Base-by-base conservation (phyloP, 2,888 invertebrate genomes). In the Gymnoscelis rufifasciata region DNA sequence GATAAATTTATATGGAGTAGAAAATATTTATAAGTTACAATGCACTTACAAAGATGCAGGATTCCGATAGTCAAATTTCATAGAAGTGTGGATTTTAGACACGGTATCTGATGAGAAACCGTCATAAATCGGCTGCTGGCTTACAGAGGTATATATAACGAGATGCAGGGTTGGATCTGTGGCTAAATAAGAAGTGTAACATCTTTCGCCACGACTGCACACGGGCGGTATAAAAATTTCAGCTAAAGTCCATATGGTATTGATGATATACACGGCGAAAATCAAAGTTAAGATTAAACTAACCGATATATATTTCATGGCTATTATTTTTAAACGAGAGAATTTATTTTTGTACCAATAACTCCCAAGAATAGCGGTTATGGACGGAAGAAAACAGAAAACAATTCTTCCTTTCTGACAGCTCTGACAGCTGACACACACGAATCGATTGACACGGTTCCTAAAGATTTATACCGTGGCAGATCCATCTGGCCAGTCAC, bases 181-280 rank as follows among this genome's bases (percentile, higher is more conserved):
- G 60, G 90, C 81, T 63, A 95, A 86, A 81, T 91, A 93, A 0
- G 94, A 94, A 30, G 89, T 83, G 59, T 92, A 91, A 83, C 95
- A 95, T 59, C 76, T 72, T 59, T 91, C 90, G 69, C 90, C 90
- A 64, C 88, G 81, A 67, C 83, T 89, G 74, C 95, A 95, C 55
- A 89, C 79, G 14, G 94, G 93, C 27, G 92, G 90, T 47, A 92
- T 90, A 71, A 94, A 95, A 57, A 95, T 89, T 71, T 91, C 90
- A 43, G 92, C 91, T 73, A 95, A 84, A 59, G 92, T 92, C 90
- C 94, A 95, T 75, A 95, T 92, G 43, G 94, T 93, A 72, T 94
- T 91, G 27, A 90, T 76, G 48, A 94, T 91, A 73, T 94, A 94
- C 8, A 88, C 89, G 33, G 92, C 73, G 80, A 95, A 94, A 59